Evolutionary conservation across 1,140 invertebrate species (phyloP).

Genomic region (Cyrtorhinus lividipennis): DNA sequence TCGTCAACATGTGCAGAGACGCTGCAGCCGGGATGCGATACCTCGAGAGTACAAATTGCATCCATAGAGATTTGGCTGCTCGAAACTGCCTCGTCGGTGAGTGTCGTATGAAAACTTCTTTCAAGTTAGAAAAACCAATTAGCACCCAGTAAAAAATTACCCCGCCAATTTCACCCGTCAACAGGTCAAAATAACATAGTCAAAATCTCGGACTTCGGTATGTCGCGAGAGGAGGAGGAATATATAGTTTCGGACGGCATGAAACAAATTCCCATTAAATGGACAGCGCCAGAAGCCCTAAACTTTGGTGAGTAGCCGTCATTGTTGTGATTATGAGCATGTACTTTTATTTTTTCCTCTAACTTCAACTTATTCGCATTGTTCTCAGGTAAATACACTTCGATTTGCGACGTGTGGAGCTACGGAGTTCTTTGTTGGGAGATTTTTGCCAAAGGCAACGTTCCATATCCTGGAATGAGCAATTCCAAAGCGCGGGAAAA

Average conservation of each 20-base stretch:
- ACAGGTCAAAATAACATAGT: constrained; percentile 66
- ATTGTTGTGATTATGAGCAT: neutral
- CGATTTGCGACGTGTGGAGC: constrained; percentile 95
- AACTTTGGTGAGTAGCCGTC: constrained; percentile 65
- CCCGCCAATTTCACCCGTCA: no score
- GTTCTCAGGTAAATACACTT: constrained; percentile 79
- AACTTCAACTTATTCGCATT: no score
- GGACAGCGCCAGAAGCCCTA: constrained; percentile 91
- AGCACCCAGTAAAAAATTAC: no score
- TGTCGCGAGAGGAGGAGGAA: constrained; percentile 94
- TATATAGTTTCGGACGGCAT: constrained; percentile 94
- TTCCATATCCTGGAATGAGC: constrained; percentile 85
- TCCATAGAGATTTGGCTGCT: constrained; percentile 89
- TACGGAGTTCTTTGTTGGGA: constrained; percentile 95
- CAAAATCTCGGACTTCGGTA: constrained; percentile 96
- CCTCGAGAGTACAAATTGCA: constrained; percentile 90
- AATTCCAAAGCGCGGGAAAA: constrained; percentile 84
- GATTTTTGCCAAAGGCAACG: constrained; percentile 84
- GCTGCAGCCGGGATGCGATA: constrained; percentile 91
- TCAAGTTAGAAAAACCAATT: no score
- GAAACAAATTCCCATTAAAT: constrained; percentile 97
- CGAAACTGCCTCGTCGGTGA: constrained; percentile 83
- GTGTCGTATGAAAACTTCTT: no score
- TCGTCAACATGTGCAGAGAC: constrained; percentile 84
- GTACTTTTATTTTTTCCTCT: neutral